These are phyloP conservation scores for Aptenodytes patagonicus DNA, from an alignment of 2,113 vertebrate species.

Conservation along the genomic window DNA sequence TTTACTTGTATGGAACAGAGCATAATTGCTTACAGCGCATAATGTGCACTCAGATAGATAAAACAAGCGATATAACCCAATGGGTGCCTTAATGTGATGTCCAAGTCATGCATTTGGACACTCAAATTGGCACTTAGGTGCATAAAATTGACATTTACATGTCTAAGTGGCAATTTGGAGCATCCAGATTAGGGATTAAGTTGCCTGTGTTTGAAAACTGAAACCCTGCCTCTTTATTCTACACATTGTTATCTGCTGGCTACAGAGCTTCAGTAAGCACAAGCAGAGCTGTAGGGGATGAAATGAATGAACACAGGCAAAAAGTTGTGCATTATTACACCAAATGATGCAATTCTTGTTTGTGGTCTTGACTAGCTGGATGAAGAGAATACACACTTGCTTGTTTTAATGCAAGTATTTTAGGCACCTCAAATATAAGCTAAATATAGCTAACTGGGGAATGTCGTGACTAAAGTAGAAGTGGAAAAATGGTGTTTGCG, in stretches of 20 bases:
- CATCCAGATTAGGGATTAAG: constrained; percentile 51
- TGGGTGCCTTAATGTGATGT: constrained; percentile 46
- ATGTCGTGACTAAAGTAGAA: neutral
- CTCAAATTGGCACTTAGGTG: constrained; percentile 54
- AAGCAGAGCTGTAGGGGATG: neutral
- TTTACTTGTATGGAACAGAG: constrained; percentile 31
- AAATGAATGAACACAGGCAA: neutral
- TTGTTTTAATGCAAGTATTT: neutral
- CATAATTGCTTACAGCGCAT: constrained; percentile 44
- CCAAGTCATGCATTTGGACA: constrained; percentile 55
- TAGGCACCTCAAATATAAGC: neutral
- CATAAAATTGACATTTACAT: constrained; percentile 54
- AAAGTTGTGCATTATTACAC: neutral
- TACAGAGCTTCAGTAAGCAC: neutral
- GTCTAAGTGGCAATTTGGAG: constrained; percentile 45
- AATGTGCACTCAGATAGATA: constrained; percentile 53
- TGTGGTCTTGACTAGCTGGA: neutral
- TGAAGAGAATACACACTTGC: neutral
- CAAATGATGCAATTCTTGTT: neutral
- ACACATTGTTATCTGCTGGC: neutral
- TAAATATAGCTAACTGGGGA: neutral
- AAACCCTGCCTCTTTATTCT: neutral
- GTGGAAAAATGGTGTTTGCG: neutral
- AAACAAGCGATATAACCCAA: constrained; percentile 49
- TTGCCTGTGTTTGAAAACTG: constrained; percentile 1